These are phyloP conservation scores for Acestrorhynchus altus DNA, from an alignment of 2,797 vertebrate genomes.

Conservation along the genomic window DNA sequence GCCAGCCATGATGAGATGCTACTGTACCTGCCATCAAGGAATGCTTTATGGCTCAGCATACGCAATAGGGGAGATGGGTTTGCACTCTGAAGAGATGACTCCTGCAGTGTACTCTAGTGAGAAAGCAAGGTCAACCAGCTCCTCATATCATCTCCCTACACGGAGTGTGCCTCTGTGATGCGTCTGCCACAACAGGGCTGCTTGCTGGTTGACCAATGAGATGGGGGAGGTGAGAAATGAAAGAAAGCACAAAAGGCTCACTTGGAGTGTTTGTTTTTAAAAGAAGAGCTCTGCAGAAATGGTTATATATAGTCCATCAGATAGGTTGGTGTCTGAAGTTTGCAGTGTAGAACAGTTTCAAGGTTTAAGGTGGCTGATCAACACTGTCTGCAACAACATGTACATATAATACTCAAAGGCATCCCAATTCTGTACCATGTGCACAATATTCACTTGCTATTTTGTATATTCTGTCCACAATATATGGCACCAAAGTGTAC, in stretches of 20 bases:
- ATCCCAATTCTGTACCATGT: too few species aligned
- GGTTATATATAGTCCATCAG: too few species aligned
- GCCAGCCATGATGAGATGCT: constrained; percentile 39
- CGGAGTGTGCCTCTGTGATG: constrained; percentile 18
- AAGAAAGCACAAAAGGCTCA: constrained; percentile 28
- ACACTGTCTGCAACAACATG: too few species aligned
- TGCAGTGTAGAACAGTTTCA: too few species aligned
- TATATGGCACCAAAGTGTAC: too few species aligned
- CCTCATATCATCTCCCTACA: constrained; percentile 32
- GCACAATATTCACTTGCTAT: too few species aligned
- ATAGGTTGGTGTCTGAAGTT: neutral
- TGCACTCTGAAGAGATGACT: constrained; percentile 40
- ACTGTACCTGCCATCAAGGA: constrained; percentile 34
- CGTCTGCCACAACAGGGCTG: constrained; percentile 15
- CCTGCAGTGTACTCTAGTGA: constrained; percentile 42
- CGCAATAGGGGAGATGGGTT: constrained; percentile 45
- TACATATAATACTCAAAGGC: too few species aligned
- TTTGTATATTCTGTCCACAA: too few species aligned
- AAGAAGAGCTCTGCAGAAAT: neutral
- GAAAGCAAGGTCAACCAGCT: constrained; percentile 53
- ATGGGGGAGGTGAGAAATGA: constrained; percentile 30
- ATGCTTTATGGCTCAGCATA: constrained; percentile 29
- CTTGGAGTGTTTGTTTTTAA: constrained; percentile 26
- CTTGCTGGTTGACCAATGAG: constrained; percentile 12
- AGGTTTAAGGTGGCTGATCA: too few species aligned